phyloP scores from a whole-genome alignment of 2,888 invertebrate genomes.

The Rapana venosa region DNA sequence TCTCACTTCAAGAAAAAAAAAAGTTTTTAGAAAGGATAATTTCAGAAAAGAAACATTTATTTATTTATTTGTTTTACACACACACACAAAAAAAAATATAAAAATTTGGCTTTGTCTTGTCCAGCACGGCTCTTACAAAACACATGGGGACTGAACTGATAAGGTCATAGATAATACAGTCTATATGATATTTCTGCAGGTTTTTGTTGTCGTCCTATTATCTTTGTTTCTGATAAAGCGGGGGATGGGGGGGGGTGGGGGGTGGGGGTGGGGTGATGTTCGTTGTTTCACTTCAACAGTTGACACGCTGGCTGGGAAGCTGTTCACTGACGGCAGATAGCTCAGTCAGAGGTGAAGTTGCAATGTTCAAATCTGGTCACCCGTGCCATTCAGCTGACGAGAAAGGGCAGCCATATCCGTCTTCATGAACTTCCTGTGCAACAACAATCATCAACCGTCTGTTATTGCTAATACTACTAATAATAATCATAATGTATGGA shows the following conservation, averaged over 20 bases:
- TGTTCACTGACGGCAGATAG: not conserved
- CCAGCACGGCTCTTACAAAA: no score
- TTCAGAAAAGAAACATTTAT: no score
- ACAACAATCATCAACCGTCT: not conserved
- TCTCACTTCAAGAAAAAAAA: no score
- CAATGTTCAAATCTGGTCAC: constrained; percentile 34
- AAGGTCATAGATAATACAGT: not conserved
- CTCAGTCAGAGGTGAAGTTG: not conserved
- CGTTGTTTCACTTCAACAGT: not conserved
- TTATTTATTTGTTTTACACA: no score
- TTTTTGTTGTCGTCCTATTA: not conserved
- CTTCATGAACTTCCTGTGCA: constrained; percentile 42
- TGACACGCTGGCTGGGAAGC: not conserved
- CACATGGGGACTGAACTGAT: no score
- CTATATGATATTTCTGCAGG: not conserved
- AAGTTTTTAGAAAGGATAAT: no score
- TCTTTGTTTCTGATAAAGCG: not conserved
- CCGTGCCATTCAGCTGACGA: constrained; percentile 35
- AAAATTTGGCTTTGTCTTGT: no score
- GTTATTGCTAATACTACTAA: no score
- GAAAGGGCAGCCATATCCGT: constrained; percentile 39
- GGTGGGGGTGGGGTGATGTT: no score
- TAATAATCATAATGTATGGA: no score
- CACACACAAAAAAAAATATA: no score
- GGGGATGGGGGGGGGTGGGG: no score